phyloP scores from a whole-genome alignment of 2,797 vertebrate genomes.

The Rhynchonycteris naso region DNA sequence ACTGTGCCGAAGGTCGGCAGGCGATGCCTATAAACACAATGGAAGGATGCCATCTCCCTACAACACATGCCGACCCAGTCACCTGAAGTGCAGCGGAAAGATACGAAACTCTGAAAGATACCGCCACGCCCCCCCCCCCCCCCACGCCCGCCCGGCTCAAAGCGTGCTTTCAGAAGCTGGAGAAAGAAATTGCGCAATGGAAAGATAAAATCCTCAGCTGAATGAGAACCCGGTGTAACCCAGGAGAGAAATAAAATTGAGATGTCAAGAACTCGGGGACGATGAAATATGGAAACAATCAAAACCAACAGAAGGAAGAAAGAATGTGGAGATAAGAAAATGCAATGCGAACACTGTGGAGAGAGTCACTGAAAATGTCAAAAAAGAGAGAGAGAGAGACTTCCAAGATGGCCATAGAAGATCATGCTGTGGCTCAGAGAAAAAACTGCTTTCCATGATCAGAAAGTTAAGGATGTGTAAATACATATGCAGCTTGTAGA shows the following conservation, averaged over 20 bases:
- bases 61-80: not conserved
- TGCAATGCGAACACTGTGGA: not conserved
- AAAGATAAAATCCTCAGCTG: conserved; percentile 61
- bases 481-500: not conserved
- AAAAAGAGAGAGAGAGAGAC: not conserved
- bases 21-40: not conserved
- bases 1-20: not conserved
- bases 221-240: conserved; percentile 12
- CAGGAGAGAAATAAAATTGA: conserved; percentile 71
- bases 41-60: not conserved
- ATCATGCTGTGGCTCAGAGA: not conserved
- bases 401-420: not conserved
- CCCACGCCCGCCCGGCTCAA: not conserved
- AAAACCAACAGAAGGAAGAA: conserved; percentile 36
- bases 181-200: conserved; percentile 39
- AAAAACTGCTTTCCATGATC: not conserved
- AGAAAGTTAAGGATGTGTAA: conserved; percentile 37
- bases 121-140: too few relatives aligned
- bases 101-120: conserved; percentile 39
- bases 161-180: conserved; percentile 2
- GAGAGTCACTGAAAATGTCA: conserved; percentile 64
- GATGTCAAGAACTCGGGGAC: conserved; percentile 55
- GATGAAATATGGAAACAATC: conserved; percentile 69
- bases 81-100: not conserved
- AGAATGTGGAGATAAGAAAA: conserved; percentile 72